Conservation (phyloP, 2,113 vertebrate species). For the Ibidorhyncha struthersii region DNA sequence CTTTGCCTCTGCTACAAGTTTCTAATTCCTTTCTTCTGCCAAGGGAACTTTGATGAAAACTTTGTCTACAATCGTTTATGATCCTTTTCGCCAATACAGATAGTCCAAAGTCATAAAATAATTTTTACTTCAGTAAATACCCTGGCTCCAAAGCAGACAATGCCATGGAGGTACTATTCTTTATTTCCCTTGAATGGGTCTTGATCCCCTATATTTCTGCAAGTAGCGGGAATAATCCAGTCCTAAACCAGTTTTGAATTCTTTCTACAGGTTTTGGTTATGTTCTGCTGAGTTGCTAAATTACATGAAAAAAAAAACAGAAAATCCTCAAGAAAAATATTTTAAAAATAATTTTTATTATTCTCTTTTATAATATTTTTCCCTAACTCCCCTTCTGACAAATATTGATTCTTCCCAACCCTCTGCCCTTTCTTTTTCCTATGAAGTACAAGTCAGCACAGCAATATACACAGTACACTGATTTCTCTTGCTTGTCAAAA, state of each 20-base stretch:
- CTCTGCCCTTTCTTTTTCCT: background rate
- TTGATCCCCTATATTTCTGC: background rate
- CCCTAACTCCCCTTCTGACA: background rate
- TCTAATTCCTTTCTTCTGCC: background rate
- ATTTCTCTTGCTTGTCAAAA: slow-evolving; percentile 2
- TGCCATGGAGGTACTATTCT: background rate
- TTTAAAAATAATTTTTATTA: background rate
- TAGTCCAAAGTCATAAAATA: background rate
- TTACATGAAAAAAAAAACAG: background rate
- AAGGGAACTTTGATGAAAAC: background rate
- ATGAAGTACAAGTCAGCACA: background rate
- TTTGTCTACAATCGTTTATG: background rate
- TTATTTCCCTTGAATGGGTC: background rate
- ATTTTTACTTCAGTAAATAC: background rate
- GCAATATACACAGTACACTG: background rate
- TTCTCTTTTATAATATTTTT: background rate
- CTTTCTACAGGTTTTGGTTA: background rate
- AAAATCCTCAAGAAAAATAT: background rate
- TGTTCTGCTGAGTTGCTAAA: background rate
- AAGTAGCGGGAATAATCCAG: background rate
- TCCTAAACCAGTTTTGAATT: background rate
- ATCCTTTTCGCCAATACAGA: background rate
- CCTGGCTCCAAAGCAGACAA: background rate
- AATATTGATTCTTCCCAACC: background rate
- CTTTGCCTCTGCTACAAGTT: background rate